Conservation (phyloP, 92 coral and sea anemone species). For the Diadumene lineata region DNA sequence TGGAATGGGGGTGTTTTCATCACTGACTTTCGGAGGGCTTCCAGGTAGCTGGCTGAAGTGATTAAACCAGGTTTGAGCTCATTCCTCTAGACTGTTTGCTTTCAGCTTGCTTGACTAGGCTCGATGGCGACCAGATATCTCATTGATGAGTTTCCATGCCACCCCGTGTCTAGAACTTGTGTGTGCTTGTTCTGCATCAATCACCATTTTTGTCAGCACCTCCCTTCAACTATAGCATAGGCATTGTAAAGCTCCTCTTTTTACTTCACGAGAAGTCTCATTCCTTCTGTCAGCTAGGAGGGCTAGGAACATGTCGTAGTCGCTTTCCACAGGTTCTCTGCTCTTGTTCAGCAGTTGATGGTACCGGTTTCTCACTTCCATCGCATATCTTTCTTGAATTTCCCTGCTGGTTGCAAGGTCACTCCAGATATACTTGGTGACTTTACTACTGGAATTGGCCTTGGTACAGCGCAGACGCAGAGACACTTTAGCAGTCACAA, state of each 20-base stretch:
- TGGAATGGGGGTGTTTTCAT: slow-evolving; percentile 28
- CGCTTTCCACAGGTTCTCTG: slow-evolving; percentile 10
- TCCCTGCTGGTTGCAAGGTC: slow-evolving; percentile 14
- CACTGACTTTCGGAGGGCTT: slow-evolving; percentile 32
- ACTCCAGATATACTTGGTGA: slow-evolving; percentile 25
- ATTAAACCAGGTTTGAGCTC: slow-evolving; percentile 39
- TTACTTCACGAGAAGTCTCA: slow-evolving; percentile 19
- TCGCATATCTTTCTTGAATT: slow-evolving; percentile 2
- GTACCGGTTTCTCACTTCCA: slow-evolving; percentile 33
- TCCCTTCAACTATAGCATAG: slow-evolving; percentile 21
- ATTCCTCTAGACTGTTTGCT: slow-evolving; percentile 42
- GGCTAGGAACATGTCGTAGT: slow-evolving; percentile 21
- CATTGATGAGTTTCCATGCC: slow-evolving; percentile 40
- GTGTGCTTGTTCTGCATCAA: slow-evolving; percentile 31
- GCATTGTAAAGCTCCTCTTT: no score
- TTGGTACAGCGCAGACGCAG: background rate
- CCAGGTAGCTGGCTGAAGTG: slow-evolving; percentile 55
- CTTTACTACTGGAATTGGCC: no score
- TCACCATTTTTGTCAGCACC: slow-evolving; percentile 31
- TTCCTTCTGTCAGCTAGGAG: slow-evolving; percentile 12
- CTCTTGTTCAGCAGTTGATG: background rate
- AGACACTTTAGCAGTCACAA: slow-evolving; percentile 19
- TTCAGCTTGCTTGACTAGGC: slow-evolving; percentile 11
- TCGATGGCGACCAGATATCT: slow-evolving; percentile 45
- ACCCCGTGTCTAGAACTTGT: slow-evolving; percentile 14